Percentiles rank a stretch among this genome's conserved stretches.
Conservation (phyloP, 2,888 invertebrate species). For the Cephus pulcher region DNA sequence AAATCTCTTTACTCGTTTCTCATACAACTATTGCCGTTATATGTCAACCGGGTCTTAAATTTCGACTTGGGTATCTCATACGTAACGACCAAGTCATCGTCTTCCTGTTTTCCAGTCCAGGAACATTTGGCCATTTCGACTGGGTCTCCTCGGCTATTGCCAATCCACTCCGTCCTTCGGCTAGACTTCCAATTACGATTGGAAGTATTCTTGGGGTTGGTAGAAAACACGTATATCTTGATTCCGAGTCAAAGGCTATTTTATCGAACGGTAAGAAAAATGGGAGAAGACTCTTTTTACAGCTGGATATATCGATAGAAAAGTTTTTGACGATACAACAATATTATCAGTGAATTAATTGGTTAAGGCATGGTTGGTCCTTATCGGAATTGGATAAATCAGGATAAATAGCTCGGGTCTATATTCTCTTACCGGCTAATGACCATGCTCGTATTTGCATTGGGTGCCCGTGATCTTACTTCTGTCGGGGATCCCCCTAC, state of each 20-base stretch:
- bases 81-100: not conserved
- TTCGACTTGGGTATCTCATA: not conserved
- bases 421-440: constrained; percentile 1
- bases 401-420: not conserved
- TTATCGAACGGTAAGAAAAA: not conserved
- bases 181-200: constrained; percentile 37
- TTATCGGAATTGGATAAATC: not conserved
- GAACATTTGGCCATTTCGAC: constrained; percentile 1
- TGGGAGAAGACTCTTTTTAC: not conserved
- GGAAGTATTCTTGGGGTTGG: not conserved
- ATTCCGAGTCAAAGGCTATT: not conserved
- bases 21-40: too few species aligned
- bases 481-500: not conserved
- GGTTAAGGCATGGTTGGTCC: not conserved
- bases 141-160: constrained; percentile 36
- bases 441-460: not conserved
- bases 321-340: not conserved
- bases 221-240: not conserved
- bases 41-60: too few species aligned
- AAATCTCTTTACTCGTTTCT: too few species aligned
- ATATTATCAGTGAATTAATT: not conserved
- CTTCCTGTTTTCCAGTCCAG: not conserved
- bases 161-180: constrained; percentile 27
- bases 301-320: not conserved
- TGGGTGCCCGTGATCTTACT: not conserved